phyloP scores from a whole-genome alignment of 2,888 invertebrate genomes.

The Orthonevra nobilis region DNA sequence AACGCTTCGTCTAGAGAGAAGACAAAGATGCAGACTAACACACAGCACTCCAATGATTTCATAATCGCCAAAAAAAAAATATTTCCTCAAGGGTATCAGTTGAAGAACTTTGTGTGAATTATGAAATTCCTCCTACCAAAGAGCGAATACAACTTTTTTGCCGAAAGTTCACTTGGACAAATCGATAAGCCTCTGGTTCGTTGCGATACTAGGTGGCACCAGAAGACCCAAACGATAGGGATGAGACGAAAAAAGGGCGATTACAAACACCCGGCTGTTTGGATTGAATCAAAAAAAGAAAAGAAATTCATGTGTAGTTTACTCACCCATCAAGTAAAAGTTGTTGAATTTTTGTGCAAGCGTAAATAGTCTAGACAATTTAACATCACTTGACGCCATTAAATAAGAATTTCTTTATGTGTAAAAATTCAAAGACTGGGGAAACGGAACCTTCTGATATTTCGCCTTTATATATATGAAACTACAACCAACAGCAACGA shows the following conservation, averaged over 20 bases:
- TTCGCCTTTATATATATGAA: constrained; percentile 27
- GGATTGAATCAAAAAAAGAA: constrained; percentile 21
- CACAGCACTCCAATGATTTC: constrained; percentile 56
- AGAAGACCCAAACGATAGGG: constrained; percentile 18
- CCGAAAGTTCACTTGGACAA: constrained; percentile 54
- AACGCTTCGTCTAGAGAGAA: too few species aligned
- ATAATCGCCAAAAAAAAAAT: constrained; percentile 39
- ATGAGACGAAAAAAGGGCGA: constrained; percentile 50
- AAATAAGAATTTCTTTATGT: constrained; percentile 35
- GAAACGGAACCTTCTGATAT: constrained; percentile 34
- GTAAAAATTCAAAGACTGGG: constrained; percentile 14
- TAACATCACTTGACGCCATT: constrained; percentile 79
- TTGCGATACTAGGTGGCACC: constrained; percentile 43
- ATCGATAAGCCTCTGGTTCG: constrained; percentile 63
- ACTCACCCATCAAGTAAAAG: constrained; percentile 92
- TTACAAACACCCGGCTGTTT: constrained; percentile 58
- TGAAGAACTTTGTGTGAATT: constrained; percentile 16
- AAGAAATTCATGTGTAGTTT: constrained; percentile 45
- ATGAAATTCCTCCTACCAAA: constrained; percentile 19
- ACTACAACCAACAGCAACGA: constrained; percentile 65
- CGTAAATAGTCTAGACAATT: constrained; percentile 86
- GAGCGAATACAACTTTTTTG: constrained; percentile 15
- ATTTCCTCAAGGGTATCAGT: constrained; percentile 5
- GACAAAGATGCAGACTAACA: constrained; percentile 3
- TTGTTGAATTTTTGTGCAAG: constrained; percentile 93